Percentiles rank a stretch among this genome's conserved stretches.
phyloP scores from a whole-genome alignment of 2,888 invertebrate genomes.

The Branchipolynoe longqiensis region DNA sequence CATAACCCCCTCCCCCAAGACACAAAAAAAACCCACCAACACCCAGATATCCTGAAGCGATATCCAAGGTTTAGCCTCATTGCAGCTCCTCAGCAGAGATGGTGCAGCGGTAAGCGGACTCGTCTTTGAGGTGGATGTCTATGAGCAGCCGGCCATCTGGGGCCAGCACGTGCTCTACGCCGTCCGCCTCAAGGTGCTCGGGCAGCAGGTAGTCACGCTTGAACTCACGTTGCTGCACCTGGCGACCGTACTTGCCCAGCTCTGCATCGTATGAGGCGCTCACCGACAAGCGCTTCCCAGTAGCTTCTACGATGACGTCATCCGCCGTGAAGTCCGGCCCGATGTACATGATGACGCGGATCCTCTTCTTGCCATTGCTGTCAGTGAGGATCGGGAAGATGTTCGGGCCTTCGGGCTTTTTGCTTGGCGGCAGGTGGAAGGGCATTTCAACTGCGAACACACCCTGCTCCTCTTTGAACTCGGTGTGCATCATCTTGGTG shows the following conservation, averaged over 20 bases:
- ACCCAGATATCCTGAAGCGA: too few species aligned
- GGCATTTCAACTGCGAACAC: constrained; percentile 69
- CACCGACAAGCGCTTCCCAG: constrained; percentile 64
- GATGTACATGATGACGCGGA: constrained; percentile 65
- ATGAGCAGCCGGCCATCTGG: constrained; percentile 67
- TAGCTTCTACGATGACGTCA: constrained; percentile 65
- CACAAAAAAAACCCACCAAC: too few species aligned
- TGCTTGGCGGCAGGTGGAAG: constrained; percentile 69
- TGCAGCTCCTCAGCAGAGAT: constrained; percentile 53
- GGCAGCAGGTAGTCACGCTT: constrained; percentile 68
- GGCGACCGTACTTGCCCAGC: constrained; percentile 66
- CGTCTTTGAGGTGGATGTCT: constrained; percentile 66
- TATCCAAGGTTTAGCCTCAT: too few species aligned
- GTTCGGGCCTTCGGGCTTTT: constrained; percentile 66
- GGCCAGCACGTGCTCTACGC: constrained; percentile 63
- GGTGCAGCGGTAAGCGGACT: constrained; percentile 64
- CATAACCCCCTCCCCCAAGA: too few species aligned
- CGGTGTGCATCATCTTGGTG: constrained; percentile 67
- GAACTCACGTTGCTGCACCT: constrained; percentile 63
- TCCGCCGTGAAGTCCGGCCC: constrained; percentile 68
- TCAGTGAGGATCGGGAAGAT: constrained; percentile 67
- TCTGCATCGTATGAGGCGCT: constrained; percentile 66
- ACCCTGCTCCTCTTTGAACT: constrained; percentile 61
- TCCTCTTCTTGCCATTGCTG: constrained; percentile 64
- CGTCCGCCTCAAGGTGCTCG: constrained; percentile 66